Percentiles rank a stretch among this genome's conserved stretches.
Evolutionary conservation across 2,888 invertebrate genomes (phyloP).

Genomic region (Himalopsyche japonica): DNA sequence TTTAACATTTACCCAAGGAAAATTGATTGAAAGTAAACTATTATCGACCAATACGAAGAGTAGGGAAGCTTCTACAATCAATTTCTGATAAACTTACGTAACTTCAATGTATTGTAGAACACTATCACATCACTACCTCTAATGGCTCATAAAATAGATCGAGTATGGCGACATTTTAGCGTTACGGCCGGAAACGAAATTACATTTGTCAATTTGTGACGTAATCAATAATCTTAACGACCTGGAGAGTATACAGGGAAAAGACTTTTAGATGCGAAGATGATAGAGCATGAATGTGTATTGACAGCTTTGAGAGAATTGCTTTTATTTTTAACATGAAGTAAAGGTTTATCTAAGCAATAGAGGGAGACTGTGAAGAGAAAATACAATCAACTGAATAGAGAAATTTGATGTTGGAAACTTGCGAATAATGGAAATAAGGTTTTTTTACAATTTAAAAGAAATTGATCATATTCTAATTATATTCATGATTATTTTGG

Average conservation of each 20-base stretch:
- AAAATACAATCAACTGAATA: too few relatives aligned
- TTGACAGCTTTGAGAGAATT: neutral
- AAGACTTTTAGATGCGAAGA: neutral
- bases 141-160: neutral
- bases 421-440: too few relatives aligned
- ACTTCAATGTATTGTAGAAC: neutral
- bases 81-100: neutral
- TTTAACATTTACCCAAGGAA: too few relatives aligned
- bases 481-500: too few relatives aligned
- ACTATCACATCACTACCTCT: neutral
- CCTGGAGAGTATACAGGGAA: neutral
- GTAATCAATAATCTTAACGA: neutral
- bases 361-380: too few relatives aligned
- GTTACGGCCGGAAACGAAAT: neutral
- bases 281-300: neutral
- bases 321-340: neutral
- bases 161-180: neutral
- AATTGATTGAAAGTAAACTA: too few relatives aligned
- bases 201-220: neutral
- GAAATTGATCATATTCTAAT: too few relatives aligned
- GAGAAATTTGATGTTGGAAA: too few relatives aligned
- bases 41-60: too few relatives aligned
- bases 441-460: too few relatives aligned
- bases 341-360: neutral
- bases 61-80: neutral